phyloP scores from a whole-genome alignment of 2,113 vertebrate species.

The Prinia subflava region DNA sequence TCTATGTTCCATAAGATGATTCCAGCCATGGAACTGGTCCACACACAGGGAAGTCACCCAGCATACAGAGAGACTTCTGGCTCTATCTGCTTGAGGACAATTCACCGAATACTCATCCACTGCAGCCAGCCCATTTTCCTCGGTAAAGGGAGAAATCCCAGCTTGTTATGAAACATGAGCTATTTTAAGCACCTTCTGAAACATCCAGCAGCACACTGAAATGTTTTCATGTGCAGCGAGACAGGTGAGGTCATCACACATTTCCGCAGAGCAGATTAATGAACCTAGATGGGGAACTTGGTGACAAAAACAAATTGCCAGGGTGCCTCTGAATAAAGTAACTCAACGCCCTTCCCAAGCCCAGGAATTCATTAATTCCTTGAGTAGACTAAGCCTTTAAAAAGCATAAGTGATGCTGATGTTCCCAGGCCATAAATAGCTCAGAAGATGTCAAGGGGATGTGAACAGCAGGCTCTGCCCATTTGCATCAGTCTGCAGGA shows the following conservation, averaged over 20 bases:
- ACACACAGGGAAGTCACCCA: neutral
- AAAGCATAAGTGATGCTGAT: neutral
- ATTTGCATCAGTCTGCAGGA: neutral
- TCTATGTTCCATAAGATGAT: neutral
- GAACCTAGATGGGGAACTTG: neutral
- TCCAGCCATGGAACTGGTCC: neutral
- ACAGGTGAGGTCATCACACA: neutral
- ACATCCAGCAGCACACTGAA: neutral
- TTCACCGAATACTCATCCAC: neutral
- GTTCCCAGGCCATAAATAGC: neutral
- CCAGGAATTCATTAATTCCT: conserved; percentile 24
- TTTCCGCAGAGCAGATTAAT: neutral
- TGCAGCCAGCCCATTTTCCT: neutral
- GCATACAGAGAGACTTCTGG: neutral
- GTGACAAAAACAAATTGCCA: neutral
- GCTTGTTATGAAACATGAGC: conserved; percentile 12
- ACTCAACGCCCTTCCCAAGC: neutral
- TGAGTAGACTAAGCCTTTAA: neutral
- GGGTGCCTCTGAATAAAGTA: neutral
- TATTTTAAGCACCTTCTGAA: conserved; percentile 45
- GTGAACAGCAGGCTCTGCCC: neutral
- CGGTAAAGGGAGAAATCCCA: neutral
- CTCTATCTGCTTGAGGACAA: neutral
- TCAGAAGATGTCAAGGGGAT: neutral
- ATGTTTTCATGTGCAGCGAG: neutral